Conservation (phyloP, 2,888 invertebrate genomes). For the Dryobotodes eremita region DNA sequence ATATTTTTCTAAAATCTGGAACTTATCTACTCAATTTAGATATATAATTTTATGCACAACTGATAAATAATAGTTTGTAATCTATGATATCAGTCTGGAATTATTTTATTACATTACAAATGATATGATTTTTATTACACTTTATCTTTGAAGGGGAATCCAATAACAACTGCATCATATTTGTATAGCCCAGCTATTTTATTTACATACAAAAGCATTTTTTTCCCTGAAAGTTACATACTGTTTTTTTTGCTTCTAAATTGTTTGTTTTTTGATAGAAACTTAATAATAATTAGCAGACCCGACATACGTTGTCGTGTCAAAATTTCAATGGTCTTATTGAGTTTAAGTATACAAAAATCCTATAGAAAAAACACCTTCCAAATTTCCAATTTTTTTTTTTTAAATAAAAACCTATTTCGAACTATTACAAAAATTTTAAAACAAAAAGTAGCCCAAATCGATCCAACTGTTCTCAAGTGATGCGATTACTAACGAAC, state of each 20-base stretch:
- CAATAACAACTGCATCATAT: background rate
- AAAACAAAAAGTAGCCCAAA: background rate
- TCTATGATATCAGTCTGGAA: conserved; percentile 1
- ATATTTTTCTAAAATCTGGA: background rate
- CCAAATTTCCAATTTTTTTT: background rate
- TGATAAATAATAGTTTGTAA: background rate
- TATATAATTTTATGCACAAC: background rate
- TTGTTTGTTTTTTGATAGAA: too few relatives aligned
- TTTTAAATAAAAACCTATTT: background rate
- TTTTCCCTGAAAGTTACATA: too few relatives aligned
- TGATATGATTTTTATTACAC: background rate
- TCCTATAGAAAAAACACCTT: too few relatives aligned
- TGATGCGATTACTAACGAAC: background rate
- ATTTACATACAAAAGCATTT: background rate
- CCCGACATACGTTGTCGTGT: background rate
- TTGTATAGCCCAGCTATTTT: background rate
- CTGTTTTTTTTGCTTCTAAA: too few relatives aligned
- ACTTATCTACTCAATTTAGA: background rate
- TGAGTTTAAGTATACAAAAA: background rate
- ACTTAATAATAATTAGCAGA: too few relatives aligned
- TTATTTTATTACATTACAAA: too few relatives aligned
- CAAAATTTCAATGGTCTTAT: background rate
- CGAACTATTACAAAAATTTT: background rate
- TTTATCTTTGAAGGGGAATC: conserved; percentile 17
- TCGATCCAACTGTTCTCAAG: background rate